These are phyloP conservation scores for Agriopis marginaria DNA, from an alignment of 2,888 invertebrate species.

Conservation along the genomic window DNA sequence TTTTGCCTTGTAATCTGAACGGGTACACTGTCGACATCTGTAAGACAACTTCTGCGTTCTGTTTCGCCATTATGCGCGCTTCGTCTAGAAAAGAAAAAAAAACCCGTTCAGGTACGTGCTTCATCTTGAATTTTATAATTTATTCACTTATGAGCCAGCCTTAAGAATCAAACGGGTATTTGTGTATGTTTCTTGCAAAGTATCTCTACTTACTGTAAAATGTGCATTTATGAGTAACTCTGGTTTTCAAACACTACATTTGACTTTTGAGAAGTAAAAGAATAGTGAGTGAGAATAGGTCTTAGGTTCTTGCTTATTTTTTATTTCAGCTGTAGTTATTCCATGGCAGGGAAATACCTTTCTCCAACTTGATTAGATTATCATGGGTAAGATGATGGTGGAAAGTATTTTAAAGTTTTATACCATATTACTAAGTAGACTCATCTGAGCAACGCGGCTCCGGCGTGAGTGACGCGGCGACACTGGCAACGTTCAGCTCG, in stretches of 20 bases:
- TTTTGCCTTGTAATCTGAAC: slow-evolving; percentile 71
- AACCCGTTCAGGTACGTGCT: slow-evolving; percentile 50
- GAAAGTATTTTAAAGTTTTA: too few species aligned
- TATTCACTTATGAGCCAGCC: not conserved
- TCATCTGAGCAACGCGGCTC: too few species aligned
- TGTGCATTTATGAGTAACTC: not conserved
- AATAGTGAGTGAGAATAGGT: too few species aligned
- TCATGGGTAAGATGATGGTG: too few species aligned
- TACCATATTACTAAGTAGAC: too few species aligned
- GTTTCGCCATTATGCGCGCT: slow-evolving; percentile 66
- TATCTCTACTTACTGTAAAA: not conserved
- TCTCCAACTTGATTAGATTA: too few species aligned
- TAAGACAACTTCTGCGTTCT: slow-evolving; percentile 76
- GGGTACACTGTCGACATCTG: slow-evolving; percentile 75
- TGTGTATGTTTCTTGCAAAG: not conserved
- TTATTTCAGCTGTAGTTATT: too few species aligned
- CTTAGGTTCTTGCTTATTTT: too few species aligned
- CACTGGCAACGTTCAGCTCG: too few species aligned
- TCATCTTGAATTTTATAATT: slow-evolving; percentile 1
- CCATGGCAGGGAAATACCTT: too few species aligned
- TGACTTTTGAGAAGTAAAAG: too few species aligned
- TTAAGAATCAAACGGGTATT: not conserved
- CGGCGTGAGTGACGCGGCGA: too few species aligned
- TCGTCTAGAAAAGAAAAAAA: slow-evolving; percentile 78
- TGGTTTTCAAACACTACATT: not conserved